A percentile compares a stretch with the other conserved stretches of the same genome.
These are phyloP conservation scores for Chelonus formosanus DNA, from an alignment of 2,888 invertebrate species.

Conservation along the genomic window DNA sequence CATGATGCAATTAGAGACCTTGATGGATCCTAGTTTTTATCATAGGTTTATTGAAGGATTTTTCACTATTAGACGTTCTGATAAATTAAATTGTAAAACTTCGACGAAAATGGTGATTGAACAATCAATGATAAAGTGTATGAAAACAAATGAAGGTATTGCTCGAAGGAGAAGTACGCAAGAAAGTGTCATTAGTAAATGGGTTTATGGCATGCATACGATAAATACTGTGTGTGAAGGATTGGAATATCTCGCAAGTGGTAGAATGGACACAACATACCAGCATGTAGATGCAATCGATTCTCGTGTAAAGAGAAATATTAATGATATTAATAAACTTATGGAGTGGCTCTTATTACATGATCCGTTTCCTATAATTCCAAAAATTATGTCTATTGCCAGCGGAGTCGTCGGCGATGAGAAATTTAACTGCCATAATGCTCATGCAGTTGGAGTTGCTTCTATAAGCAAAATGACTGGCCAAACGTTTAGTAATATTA, in stretches of 20 bases:
- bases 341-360: slow-evolving; percentile 52
- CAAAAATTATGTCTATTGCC: slow-evolving; percentile 42
- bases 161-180: slow-evolving; percentile 24
- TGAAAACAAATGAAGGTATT: slow-evolving; percentile 37
- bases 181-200: slow-evolving; percentile 12
- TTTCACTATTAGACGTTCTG: slow-evolving; percentile 39
- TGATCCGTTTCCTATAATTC: slow-evolving; percentile 50
- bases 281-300: slow-evolving; percentile 60
- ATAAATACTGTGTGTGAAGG: slow-evolving; percentile 51
- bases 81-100: slow-evolving; percentile 41
- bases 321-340: slow-evolving; percentile 49
- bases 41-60: slow-evolving; percentile 36
- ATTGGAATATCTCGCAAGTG: slow-evolving; percentile 53
- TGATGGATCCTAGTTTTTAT: slow-evolving; percentile 35
- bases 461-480: slow-evolving; percentile 51
- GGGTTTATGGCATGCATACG: slow-evolving; percentile 48
- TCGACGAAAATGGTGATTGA: slow-evolving; percentile 43
- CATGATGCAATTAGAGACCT: slow-evolving; percentile 39
- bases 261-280: slow-evolving; percentile 52
- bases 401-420: slow-evolving; percentile 41
- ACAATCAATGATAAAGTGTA: slow-evolving; percentile 39
- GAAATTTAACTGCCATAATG: slow-evolving; percentile 46
- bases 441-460: slow-evolving; percentile 48
- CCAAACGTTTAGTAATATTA: slow-evolving; percentile 44
- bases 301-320: slow-evolving; percentile 54